A percentile compares a stretch with the other conserved stretches of the same genome.
phyloP scores from a whole-genome alignment of 2,797 vertebrate genomes.

The Florisuga fusca region DNA sequence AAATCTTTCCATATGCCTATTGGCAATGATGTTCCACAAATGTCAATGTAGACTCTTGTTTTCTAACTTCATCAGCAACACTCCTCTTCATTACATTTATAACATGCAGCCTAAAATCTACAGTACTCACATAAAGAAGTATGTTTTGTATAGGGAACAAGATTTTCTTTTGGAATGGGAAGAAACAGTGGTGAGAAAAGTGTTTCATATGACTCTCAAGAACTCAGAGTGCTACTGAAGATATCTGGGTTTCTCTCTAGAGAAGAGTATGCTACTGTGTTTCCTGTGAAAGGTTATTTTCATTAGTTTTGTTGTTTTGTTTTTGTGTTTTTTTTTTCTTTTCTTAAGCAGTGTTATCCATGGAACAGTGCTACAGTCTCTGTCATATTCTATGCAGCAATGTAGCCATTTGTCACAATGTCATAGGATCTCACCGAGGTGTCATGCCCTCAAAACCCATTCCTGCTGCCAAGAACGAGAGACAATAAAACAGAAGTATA shows the following conservation, averaged over 20 bases:
- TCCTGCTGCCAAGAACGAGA: slow-evolving; percentile 58
- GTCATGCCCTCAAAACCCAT: slow-evolving; percentile 58
- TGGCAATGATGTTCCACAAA: slow-evolving; percentile 49
- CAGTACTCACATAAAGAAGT: background rate
- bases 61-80: slow-evolving; percentile 15
- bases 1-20: slow-evolving; percentile 58
- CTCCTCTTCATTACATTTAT: background rate
- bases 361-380: background rate
- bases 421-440: slow-evolving; percentile 56
- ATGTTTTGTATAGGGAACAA: background rate
- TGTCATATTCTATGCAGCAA: slow-evolving; percentile 31
- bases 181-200: background rate
- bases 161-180: background rate
- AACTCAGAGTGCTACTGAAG: background rate
- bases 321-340: background rate
- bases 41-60: slow-evolving; percentile 27
- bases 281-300: background rate
- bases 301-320: background rate
- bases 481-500: slow-evolving; percentile 62
- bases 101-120: slow-evolving; percentile 7
- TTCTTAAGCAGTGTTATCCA: background rate
- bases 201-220: background rate
- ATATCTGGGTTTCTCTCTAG: background rate
- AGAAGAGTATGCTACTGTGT: background rate
- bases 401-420: slow-evolving; percentile 63